Base-by-base conservation (phyloP, 23 tunicate species). In the Trididemnum miniatum region DNA sequence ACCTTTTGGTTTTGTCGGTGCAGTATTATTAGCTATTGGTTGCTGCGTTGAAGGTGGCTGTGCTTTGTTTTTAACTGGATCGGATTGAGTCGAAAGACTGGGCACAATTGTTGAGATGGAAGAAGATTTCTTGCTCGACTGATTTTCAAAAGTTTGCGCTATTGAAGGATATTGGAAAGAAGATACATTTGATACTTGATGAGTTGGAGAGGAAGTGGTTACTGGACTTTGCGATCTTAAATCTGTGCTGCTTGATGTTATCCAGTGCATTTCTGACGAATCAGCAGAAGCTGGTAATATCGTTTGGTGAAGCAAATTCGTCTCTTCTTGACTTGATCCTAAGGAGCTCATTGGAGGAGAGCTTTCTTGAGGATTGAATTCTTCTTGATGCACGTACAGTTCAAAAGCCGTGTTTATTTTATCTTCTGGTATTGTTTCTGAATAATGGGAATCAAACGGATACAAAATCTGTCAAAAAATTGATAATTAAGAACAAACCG, bases 261-360 rank as follows among this genome's bases (percentile, higher is more conserved):
- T 88, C 97, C 97, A 91, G 69, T 91, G 97, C 38, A 91, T 35
- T n/a, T 86, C 90, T 26, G 90, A 85, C 1, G 81, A 69, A 62
- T 39, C 76, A 39, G 74, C 82, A 49, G 83, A 67, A 1, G 84
- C 37, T 0, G 89, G 85, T 0, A 91, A 87, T 29, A 67, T 85
- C 32, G 71, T 86, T 34, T 74, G 79, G 2, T 44, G 54, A 9
- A 15, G 15, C 9, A 44, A 44, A 44, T 9, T 15, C 12, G 15
- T 15, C 15, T 9, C 12, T 7, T 44, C 15, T 9, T 15, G 22
- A 25, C 29, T 62, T 20, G 5, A 12, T 26, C 5, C 26, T 25
- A 12, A 12, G 67, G 5, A 12, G 67, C 25, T 4, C 4, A 26
- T 5, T 62, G 15, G 67, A n/a, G 20, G 5, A 4, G 67, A n/a